These are phyloP conservation scores for Leucophenga varia DNA, from an alignment of 1,140 invertebrate species.

Conservation along the genomic window DNA sequence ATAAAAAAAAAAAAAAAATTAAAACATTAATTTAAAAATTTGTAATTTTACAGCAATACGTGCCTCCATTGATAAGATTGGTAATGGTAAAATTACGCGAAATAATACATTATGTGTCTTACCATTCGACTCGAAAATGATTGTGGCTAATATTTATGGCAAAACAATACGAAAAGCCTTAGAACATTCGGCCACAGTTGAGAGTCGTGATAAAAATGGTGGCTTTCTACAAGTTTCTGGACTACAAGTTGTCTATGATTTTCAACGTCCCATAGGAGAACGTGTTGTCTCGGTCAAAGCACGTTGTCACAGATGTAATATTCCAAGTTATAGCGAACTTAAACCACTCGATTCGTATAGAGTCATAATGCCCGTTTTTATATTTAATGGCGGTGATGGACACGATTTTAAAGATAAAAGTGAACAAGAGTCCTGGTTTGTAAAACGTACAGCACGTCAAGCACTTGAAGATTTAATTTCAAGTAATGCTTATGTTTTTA, in stretches of 20 bases:
- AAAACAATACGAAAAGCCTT: conserved; percentile 48
- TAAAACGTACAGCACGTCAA: no score
- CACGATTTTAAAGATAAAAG: conserved; percentile 6
- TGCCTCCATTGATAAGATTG: conserved; percentile 33
- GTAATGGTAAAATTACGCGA: conserved; percentile 36
- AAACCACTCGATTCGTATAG: conserved; percentile 57
- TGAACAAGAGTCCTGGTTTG: no score
- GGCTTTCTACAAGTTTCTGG: conserved; percentile 66
- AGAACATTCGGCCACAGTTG: conserved; percentile 59
- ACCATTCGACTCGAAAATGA: conserved; percentile 62
- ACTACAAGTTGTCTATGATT: conserved; percentile 60
- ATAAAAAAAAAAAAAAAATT: background rate
- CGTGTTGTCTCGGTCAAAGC: conserved; percentile 59
- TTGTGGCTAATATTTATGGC: conserved; percentile 60
- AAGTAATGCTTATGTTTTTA: no score
- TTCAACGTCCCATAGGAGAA: conserved; percentile 56
- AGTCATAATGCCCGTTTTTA: conserved; percentile 55
- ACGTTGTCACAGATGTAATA: conserved; percentile 59
- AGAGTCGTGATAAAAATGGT: conserved; percentile 59
- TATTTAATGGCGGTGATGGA: conserved; percentile 35
- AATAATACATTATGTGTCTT: conserved; percentile 57
- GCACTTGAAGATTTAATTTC: no score
- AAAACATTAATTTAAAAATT: background rate
- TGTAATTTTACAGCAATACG: conserved; percentile 34
- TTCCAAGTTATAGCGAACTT: conserved; percentile 57